phyloP scores from a whole-genome alignment of 2,888 invertebrate genomes.

The Oxystoma pomonae region DNA sequence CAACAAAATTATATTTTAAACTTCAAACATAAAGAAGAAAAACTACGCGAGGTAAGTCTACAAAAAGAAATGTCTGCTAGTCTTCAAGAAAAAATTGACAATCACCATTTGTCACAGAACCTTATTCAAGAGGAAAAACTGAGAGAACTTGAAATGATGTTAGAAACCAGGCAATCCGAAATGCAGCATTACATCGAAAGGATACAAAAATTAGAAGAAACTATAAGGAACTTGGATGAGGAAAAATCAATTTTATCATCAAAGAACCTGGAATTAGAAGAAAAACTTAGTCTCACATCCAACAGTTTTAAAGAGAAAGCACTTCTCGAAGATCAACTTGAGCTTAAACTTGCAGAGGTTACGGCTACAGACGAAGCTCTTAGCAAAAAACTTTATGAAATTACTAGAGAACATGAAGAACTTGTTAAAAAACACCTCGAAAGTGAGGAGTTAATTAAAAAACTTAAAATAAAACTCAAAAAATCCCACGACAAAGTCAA shows the following conservation, averaged over 20 bases:
- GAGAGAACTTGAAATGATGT: conserved; percentile 69
- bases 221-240: conserved; percentile 58
- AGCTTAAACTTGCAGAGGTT: conserved; percentile 58
- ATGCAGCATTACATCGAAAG: conserved; percentile 60
- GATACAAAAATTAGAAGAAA: conserved; percentile 63
- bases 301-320: conserved; percentile 52
- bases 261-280: conserved; percentile 58
- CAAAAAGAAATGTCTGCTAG: conserved; percentile 37
- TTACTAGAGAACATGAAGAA: conserved; percentile 36
- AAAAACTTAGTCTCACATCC: conserved; percentile 56
- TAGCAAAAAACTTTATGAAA: conserved; percentile 55
- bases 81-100: conserved; percentile 29
- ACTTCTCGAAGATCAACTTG: conserved; percentile 59
- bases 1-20: conserved; percentile 34
- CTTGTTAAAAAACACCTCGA: conserved; percentile 30
- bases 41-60: conserved; percentile 39
- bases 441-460: conserved; percentile 29
- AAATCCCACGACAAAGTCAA: conserved; percentile 32
- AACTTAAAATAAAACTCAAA: conserved; percentile 33
- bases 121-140: conserved; percentile 59
- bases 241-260: conserved; percentile 57
- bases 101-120: conserved; percentile 22
- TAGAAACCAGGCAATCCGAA: conserved; percentile 68
- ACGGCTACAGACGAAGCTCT: conserved; percentile 61
- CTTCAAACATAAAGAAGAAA: conserved; percentile 30